Percentiles rank a stretch among this genome's conserved stretches.
Evolutionary conservation across 2,113 vertebrate genomes (phyloP).

Genomic region (Conger conger): DNA sequence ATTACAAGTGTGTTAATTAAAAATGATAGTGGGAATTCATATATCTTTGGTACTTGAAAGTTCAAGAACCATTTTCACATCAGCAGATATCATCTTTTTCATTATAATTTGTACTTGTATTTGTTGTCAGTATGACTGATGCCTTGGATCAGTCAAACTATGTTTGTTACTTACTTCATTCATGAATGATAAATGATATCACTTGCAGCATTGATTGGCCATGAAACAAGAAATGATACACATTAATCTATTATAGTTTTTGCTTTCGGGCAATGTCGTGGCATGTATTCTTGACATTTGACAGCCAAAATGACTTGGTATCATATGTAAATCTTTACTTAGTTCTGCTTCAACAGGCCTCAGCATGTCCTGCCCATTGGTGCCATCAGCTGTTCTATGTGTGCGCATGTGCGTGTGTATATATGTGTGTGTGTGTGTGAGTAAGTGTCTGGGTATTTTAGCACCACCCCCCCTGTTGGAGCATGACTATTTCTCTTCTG

Average conservation of each 20-base stretch:
- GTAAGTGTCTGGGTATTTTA: neutral
- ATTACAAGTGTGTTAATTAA: conserved; percentile 1
- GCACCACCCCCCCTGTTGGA: neutral
- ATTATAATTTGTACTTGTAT: neutral
- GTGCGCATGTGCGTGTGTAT: neutral
- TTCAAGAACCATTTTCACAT: neutral
- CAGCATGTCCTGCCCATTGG: neutral
- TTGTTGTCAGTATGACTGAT: neutral
- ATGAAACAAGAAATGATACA: neutral
- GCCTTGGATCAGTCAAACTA: neutral
- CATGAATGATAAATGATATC: neutral
- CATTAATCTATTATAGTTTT: neutral
- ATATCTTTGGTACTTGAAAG: neutral
- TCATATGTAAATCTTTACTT: neutral
- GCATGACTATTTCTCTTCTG: neutral
- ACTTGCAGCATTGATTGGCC: neutral
- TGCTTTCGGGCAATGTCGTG: neutral
- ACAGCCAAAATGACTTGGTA: neutral
- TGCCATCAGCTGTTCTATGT: neutral
- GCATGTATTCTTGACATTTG: neutral
- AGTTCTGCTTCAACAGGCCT: neutral
- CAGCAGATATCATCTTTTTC: neutral
- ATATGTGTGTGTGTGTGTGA: neutral
- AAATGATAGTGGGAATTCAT: neutral
- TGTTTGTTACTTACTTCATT: neutral